Evolutionary conservation across 2,113 vertebrate species (phyloP).

Genomic region (Microcebus jonahi): DNA sequence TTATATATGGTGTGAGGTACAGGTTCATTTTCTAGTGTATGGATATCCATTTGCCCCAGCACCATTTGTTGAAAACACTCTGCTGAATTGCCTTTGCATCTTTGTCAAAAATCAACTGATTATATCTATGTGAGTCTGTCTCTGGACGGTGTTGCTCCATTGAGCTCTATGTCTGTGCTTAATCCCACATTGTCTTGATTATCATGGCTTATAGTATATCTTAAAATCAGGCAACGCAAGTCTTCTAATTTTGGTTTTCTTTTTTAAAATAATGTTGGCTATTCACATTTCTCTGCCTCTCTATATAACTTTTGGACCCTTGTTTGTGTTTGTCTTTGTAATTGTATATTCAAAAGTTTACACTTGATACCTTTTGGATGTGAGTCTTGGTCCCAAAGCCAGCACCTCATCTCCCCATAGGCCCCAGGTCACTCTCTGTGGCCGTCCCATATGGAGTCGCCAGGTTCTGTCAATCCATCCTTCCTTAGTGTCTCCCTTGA

Average conservation of each 20-base stretch:
- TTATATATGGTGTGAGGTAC: background rate
- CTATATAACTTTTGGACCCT: background rate
- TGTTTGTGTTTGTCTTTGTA: background rate
- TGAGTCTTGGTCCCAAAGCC: background rate
- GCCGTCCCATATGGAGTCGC: background rate
- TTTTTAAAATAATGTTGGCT: background rate
- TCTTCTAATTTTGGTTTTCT: background rate
- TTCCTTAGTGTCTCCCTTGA: background rate
- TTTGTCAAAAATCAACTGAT: background rate
- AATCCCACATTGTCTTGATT: background rate
- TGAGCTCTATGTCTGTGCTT: background rate
- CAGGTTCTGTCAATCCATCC: background rate
- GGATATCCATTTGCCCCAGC: background rate
- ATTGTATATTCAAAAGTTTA: background rate
- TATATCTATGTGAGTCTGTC: background rate
- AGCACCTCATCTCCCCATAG: background rate
- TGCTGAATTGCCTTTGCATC: background rate
- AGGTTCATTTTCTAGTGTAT: background rate
- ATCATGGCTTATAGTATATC: background rate
- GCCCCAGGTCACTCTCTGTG: background rate
- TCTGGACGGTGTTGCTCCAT: background rate
- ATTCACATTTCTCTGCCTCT: background rate
- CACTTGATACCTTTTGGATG: background rate
- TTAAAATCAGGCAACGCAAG: background rate
- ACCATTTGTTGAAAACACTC: background rate